phyloP scores from a whole-genome alignment of 2,797 vertebrate species.

The Mallotus villosus region DNA sequence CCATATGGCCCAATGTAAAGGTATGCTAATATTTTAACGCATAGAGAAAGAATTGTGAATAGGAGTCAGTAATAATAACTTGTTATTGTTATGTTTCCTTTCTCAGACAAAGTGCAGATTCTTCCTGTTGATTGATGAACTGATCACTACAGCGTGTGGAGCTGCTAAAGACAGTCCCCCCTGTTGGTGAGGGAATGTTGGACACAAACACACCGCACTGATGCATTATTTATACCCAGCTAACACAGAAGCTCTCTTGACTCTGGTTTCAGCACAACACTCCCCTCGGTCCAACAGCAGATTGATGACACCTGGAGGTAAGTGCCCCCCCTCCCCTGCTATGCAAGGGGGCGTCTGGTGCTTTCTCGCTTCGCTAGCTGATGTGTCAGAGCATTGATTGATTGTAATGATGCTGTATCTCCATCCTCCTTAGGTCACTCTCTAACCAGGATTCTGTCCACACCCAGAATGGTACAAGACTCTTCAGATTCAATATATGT shows the following conservation, averaged over 20 bases:
- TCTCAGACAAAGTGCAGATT: conserved; percentile 46
- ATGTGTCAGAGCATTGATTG: neutral
- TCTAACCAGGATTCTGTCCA: conserved; percentile 22
- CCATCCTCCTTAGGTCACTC: conserved; percentile 17
- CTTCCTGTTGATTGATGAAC: conserved; percentile 48
- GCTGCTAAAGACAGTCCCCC: conserved; percentile 28
- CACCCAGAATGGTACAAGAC: conserved; percentile 26
- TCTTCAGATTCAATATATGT: neutral
- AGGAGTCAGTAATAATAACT: neutral
- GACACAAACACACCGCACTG: conserved; percentile 14
- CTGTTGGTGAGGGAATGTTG: conserved; percentile 27
- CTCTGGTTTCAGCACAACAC: conserved; percentile 27
- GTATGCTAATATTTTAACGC: neutral
- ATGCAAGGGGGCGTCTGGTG: too few species aligned
- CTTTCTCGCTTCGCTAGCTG: neutral
- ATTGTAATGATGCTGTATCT: neutral
- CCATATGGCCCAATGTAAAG: conserved; percentile 35
- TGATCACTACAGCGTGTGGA: conserved; percentile 35
- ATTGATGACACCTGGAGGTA: conserved; percentile 50
- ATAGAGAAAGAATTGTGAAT: neutral
- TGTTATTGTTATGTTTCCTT: neutral
- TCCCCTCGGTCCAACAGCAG: conserved; percentile 45
- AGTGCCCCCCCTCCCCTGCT: neutral
- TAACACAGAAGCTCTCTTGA: neutral
- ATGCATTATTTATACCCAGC: neutral